Conservation (phyloP, 2,888 invertebrate species). For the Scaptomyza cyrtandrae region DNA sequence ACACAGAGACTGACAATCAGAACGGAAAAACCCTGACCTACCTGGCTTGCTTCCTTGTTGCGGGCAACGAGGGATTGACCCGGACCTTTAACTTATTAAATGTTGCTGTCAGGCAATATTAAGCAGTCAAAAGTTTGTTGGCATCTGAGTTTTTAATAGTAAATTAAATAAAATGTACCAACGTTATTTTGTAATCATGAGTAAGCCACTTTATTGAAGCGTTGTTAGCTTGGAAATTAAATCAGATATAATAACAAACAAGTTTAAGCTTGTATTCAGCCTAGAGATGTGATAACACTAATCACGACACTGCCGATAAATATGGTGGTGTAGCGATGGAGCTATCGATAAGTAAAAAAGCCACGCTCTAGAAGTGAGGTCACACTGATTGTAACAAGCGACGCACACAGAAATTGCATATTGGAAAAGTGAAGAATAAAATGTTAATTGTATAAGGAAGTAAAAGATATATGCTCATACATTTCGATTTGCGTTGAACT, state of each 20-base stretch:
- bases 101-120: constrained; percentile 11
- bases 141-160: background rate
- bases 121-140: background rate
- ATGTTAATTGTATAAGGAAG: too few species aligned
- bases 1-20: constrained; percentile 25
- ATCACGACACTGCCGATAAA: too few species aligned
- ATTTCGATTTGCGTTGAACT: background rate
- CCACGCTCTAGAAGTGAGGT: too few species aligned
- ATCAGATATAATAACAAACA: too few species aligned
- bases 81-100: constrained; percentile 26
- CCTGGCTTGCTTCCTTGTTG: background rate
- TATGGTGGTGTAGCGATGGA: background rate
- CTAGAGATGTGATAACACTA: too few species aligned
- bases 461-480: background rate
- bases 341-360: too few species aligned
- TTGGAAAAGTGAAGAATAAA: too few species aligned
- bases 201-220: background rate
- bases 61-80: background rate
- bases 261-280: too few species aligned
- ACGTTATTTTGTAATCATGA: background rate
- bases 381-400: too few species aligned
- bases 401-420: too few species aligned
- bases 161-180: background rate
- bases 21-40: constrained; percentile 9
- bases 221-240: background rate